These are phyloP conservation scores for Drosophila affinis DNA, from an alignment of 2,888 invertebrate genomes.

Conservation along the genomic window DNA sequence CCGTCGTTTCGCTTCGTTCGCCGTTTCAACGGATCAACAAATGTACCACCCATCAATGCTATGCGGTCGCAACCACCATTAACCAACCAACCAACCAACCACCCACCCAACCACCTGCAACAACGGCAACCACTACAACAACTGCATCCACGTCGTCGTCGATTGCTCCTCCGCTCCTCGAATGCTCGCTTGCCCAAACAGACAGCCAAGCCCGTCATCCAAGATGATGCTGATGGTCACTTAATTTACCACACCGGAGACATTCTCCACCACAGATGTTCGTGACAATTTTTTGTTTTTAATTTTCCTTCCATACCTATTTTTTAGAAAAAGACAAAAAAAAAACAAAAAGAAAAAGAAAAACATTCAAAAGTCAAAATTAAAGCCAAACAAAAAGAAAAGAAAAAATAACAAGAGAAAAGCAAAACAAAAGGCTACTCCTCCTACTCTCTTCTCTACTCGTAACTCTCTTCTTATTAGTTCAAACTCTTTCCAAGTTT, in stretches of 20 bases:
- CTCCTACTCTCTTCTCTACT: constrained; percentile 37
- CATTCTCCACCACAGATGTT: constrained; percentile 99
- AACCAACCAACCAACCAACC: constrained; percentile 43
- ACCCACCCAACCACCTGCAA: constrained; percentile 31
- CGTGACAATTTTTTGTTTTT: constrained; percentile 89
- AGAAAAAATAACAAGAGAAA: constrained; percentile 36
- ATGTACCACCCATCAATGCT: constrained; percentile 50
- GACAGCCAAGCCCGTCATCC: constrained; percentile 91
- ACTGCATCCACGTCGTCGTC: constrained; percentile 29
- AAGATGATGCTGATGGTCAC: constrained; percentile 99
- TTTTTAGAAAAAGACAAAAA: constrained; percentile 58
- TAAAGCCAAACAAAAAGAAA: constrained; percentile 24
- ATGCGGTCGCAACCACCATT: constrained; percentile 28
- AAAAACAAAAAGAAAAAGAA: constrained; percentile 12
- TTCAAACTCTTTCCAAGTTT: constrained; percentile 65
- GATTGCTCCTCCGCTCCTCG: constrained; percentile 35
- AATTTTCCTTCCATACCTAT: constrained; percentile 75
- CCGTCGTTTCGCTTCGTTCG: constrained; percentile 6
- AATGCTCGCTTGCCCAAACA: constrained; percentile 65
- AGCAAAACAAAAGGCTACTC: not conserved
- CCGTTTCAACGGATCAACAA: constrained; percentile 50
- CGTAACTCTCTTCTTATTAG: constrained; percentile 55
- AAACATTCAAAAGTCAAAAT: constrained; percentile 1
- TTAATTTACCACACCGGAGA: constrained; percentile 99
- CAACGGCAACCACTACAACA: constrained; percentile 33